Conservation (phyloP, 2,888 invertebrate genomes). For the Epinotia bilunana region DNA sequence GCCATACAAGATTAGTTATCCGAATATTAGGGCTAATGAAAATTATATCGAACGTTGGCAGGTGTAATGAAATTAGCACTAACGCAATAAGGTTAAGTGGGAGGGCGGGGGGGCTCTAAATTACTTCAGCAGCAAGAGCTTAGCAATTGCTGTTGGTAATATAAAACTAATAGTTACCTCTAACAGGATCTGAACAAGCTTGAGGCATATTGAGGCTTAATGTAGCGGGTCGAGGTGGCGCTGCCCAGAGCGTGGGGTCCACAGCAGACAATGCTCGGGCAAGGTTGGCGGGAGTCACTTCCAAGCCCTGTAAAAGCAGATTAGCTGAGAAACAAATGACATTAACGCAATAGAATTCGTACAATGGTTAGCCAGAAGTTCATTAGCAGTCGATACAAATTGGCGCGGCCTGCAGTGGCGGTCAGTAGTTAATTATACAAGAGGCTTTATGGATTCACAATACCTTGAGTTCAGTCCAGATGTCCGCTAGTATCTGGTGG, state of each 20-base stretch:
- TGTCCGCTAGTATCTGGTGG: slow-evolving; percentile 86
- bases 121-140: too few species aligned
- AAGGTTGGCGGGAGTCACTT: slow-evolving; percentile 86
- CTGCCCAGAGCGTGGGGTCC: slow-evolving; percentile 87
- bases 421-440: too few species aligned
- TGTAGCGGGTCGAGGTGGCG: slow-evolving; percentile 88
- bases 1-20: too few species aligned
- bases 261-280: slow-evolving; percentile 86
- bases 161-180: slow-evolving; percentile 57
- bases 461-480: slow-evolving; percentile 87
- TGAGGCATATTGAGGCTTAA: slow-evolving; percentile 88
- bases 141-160: background rate
- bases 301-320: slow-evolving; percentile 76
- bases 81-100: too few species aligned
- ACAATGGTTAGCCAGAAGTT: too few species aligned
- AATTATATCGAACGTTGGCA: too few species aligned
- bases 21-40: too few species aligned
- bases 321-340: background rate
- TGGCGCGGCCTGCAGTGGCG: too few species aligned
- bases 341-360: background rate
- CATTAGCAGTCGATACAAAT: too few species aligned
- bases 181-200: slow-evolving; percentile 68
- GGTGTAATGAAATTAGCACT: too few species aligned
- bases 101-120: too few species aligned
- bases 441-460: background rate